These are phyloP conservation scores for Pteronotus mesoamericanus DNA, from an alignment of 2,797 vertebrate species.

Conservation along the genomic window DNA sequence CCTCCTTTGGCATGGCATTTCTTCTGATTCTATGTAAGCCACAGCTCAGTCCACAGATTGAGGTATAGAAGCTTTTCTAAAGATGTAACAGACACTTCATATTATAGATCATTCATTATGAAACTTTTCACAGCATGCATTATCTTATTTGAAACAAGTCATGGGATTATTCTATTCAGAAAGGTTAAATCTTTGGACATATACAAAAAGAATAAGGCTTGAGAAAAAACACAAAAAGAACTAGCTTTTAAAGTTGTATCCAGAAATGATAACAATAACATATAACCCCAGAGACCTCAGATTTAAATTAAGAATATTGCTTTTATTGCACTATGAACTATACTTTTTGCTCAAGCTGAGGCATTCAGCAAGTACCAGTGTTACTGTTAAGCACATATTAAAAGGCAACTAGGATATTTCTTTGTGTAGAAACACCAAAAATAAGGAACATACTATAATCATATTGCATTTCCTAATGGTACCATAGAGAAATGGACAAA, in stretches of 20 bases:
- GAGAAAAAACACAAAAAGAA: not conserved
- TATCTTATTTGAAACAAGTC: slow-evolving; percentile 11
- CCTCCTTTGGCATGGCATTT: not conserved
- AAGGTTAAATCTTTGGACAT: slow-evolving; percentile 32
- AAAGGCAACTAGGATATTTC: slow-evolving; percentile 33
- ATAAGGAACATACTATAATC: slow-evolving; percentile 34
- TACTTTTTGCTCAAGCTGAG: slow-evolving; percentile 50
- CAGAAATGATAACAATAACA: slow-evolving; percentile 38
- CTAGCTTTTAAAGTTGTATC: slow-evolving; percentile 35
- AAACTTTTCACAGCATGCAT: not conserved
- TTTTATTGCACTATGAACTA: slow-evolving; percentile 57
- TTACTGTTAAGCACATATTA: slow-evolving; percentile 28
- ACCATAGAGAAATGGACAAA: slow-evolving; percentile 59
- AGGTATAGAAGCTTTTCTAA: not conserved
- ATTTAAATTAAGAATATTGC: slow-evolving; percentile 67
- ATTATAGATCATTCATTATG: slow-evolving; percentile 34
- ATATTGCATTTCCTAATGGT: slow-evolving; percentile 45
- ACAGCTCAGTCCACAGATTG: not conserved
- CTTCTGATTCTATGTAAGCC: not conserved
- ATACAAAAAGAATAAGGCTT: not conserved
- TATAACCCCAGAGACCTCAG: not conserved
- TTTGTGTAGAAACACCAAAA: slow-evolving; percentile 56
- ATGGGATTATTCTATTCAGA: not conserved
- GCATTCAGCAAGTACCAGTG: slow-evolving; percentile 48
- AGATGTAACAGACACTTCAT: not conserved